A percentile compares a stretch with the other conserved stretches of the same genome.
phyloP scores from a whole-genome alignment of 2,113 vertebrate genomes.

The Microcebus griseorufus region DNA sequence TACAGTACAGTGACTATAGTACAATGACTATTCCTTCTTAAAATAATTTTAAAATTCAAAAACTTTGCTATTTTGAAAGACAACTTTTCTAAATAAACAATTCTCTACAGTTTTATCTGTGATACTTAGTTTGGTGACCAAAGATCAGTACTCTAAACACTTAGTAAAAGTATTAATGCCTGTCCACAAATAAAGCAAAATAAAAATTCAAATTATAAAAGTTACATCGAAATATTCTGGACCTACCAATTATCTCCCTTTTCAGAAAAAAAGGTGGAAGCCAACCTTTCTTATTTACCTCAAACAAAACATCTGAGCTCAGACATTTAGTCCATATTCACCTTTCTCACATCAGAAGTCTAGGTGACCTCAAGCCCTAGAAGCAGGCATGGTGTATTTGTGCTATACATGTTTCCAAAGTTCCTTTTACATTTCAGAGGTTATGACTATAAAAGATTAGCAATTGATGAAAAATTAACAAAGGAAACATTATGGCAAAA shows the following conservation, averaged over 20 bases:
- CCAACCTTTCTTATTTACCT: not conserved
- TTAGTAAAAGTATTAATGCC: not conserved
- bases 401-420: not conserved
- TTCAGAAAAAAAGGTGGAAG: constrained; percentile 12
- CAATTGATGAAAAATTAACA: constrained; percentile 5
- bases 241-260: constrained; percentile 7
- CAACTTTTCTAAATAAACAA: not conserved
- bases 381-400: not conserved
- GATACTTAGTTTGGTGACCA: not conserved
- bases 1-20: not conserved
- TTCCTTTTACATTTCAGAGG: constrained; percentile 1
- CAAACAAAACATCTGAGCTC: not conserved
- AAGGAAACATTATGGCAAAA: not conserved
- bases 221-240: constrained; percentile 36
- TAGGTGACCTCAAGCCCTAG: not conserved
- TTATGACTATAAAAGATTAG: not conserved
- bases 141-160: constrained; percentile 20
- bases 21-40: not conserved
- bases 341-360: not conserved
- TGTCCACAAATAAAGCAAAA: constrained; percentile 35
- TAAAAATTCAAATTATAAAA: constrained; percentile 41
- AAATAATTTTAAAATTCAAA: constrained; percentile 46
- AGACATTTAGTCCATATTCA: not conserved
- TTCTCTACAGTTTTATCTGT: constrained; percentile 9
- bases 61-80: constrained; percentile 44